Evolutionary conservation across 2,888 invertebrate species (phyloP).

Genomic region (Dicyrtoma fusca): DNA sequence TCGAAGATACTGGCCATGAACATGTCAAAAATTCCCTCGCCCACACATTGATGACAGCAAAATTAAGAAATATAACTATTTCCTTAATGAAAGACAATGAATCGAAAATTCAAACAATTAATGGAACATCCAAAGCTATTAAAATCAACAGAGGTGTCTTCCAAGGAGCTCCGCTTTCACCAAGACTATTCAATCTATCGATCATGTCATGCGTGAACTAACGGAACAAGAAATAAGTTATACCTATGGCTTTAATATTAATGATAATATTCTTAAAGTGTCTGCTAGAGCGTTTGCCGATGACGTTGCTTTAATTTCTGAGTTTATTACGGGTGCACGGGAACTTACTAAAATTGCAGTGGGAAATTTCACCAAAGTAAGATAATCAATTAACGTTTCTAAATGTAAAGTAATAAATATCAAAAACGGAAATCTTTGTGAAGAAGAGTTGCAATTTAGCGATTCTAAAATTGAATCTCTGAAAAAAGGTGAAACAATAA

Average conservation of each 20-base stretch:
- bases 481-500: constrained; percentile 21
- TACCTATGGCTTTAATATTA: constrained; percentile 8
- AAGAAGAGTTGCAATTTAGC: not conserved
- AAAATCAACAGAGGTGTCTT: constrained; percentile 23
- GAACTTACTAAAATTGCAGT: not conserved
- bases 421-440: not conserved
- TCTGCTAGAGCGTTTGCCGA: constrained; percentile 27
- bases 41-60: not conserved
- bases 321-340: not conserved
- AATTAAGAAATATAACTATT: not conserved
- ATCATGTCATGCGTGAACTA: constrained; percentile 23
- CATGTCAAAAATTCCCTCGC: not conserved
- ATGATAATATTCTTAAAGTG: not conserved
- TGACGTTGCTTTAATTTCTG: not conserved
- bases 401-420: not conserved
- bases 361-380: too few species aligned
- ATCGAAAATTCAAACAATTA: not conserved
- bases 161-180: constrained; percentile 35
- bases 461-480: not conserved
- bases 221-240: constrained; percentile 21
- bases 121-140: constrained; percentile 2
- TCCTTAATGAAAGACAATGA: not conserved
- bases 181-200: constrained; percentile 31
- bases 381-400: too few species aligned
- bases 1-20: not conserved